Percentiles rank a stretch among this genome's conserved stretches.
These are phyloP conservation scores for Turnix velox DNA, from an alignment of 2,113 vertebrate genomes.

Conservation along the genomic window DNA sequence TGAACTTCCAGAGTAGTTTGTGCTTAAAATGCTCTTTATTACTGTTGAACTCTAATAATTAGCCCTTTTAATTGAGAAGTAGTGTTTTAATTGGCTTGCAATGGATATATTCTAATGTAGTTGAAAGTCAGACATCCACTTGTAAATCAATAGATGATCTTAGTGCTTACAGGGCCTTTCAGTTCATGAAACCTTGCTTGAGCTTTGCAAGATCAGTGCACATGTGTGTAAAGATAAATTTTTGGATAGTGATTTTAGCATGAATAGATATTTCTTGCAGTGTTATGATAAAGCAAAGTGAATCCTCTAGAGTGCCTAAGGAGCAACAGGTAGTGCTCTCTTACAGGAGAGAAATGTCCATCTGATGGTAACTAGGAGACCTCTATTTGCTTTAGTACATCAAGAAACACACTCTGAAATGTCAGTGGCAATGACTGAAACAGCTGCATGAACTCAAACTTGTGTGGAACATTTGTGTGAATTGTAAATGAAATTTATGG, in stretches of 20 bases:
- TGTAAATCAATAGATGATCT: not conserved
- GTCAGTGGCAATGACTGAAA: not conserved
- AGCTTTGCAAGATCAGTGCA: not conserved
- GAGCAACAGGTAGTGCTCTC: not conserved
- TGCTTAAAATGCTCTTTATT: not conserved
- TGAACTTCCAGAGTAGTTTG: not conserved
- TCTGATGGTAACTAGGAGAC: not conserved
- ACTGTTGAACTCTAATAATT: not conserved
- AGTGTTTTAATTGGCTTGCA: not conserved
- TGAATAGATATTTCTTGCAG: not conserved
- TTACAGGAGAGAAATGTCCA: not conserved
- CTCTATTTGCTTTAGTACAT: not conserved
- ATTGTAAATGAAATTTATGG: not conserved
- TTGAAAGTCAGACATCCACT: not conserved
- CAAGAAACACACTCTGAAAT: not conserved
- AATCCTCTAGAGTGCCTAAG: not conserved
- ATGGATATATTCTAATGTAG: not conserved
- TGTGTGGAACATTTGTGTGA: not conserved
- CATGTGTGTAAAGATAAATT: not conserved
- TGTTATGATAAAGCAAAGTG: fast-evolving
- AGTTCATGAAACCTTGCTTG: not conserved
- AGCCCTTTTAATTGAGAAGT: not conserved
- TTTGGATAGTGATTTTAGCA: not conserved
- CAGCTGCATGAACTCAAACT: not conserved
- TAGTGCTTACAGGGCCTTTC: not conserved